phyloP scores from a whole-genome alignment of 2,888 invertebrate species.

The Bedellia somnulentella region DNA sequence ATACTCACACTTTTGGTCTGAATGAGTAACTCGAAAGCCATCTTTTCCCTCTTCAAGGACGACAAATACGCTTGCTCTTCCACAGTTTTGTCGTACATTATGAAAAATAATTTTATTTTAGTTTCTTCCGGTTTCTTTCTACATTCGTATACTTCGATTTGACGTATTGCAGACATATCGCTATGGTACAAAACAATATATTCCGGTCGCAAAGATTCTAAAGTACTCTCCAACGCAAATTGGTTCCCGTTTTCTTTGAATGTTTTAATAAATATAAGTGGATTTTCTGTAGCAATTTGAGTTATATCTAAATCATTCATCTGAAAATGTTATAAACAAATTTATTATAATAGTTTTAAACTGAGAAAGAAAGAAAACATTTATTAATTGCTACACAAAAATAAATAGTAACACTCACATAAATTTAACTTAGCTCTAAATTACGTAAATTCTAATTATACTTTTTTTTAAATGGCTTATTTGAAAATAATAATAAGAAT shows the following conservation, averaged over 20 bases:
- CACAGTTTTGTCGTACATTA: constrained; percentile 89
- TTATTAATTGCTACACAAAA: too few species aligned
- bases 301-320: constrained; percentile 70
- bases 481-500: too few species aligned
- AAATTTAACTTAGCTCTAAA: too few species aligned
- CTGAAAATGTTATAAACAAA: constrained; percentile 33
- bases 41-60: constrained; percentile 86
- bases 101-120: constrained; percentile 77
- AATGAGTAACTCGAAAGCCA: constrained; percentile 91
- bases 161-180: constrained; percentile 84
- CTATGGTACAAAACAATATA: constrained; percentile 89
- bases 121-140: constrained; percentile 47
- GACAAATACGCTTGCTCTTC: constrained; percentile 97
- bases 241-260: constrained; percentile 74
- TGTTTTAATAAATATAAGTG: constrained; percentile 74
- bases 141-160: constrained; percentile 84
- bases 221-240: constrained; percentile 70
- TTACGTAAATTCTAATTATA: too few species aligned
- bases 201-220: constrained; percentile 71
- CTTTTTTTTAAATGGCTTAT: too few species aligned
- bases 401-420: too few species aligned
- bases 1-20: constrained; percentile 82
- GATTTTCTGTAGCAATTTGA: constrained; percentile 62
- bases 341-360: too few species aligned
- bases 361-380: too few species aligned